Percentiles rank a stretch among this genome's conserved stretches.
Conservation (phyloP, 2,888 invertebrate genomes). For the Erebia epiphron region DNA sequence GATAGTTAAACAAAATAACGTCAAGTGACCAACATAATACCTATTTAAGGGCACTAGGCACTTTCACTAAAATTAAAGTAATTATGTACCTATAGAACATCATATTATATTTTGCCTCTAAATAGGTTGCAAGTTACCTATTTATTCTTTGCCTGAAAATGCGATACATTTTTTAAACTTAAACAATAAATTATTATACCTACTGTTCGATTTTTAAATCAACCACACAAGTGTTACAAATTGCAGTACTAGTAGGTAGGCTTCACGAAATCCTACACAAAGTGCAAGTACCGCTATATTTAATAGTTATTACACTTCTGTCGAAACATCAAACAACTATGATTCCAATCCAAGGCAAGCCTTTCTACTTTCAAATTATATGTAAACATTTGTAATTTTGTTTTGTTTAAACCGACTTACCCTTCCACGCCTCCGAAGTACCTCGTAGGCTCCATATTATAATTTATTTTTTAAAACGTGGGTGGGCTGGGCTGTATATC, state of each 20-base stretch:
- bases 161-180: too few species aligned
- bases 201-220: neutral
- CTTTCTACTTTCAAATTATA: slow-evolving; percentile 68
- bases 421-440: slow-evolving; percentile 77
- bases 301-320: slow-evolving; percentile 7
- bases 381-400: neutral
- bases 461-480: slow-evolving; percentile 33
- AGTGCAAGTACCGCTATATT: slow-evolving; percentile 12
- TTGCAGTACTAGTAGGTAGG: neutral
- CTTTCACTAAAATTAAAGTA: too few species aligned
- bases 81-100: too few species aligned
- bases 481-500: slow-evolving; percentile 42
- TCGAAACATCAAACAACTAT: slow-evolving; percentile 53
- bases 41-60: too few species aligned
- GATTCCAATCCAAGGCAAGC: slow-evolving; percentile 72
- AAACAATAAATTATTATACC: neutral
- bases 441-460: slow-evolving; percentile 48
- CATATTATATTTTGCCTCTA: too few species aligned
- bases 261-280: neutral
- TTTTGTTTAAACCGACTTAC: slow-evolving; percentile 49
- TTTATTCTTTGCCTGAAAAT: too few species aligned
- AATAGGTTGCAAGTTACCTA: too few species aligned
- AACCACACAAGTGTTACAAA: too few species aligned
- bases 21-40: too few species aligned
- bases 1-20: too few species aligned